A percentile compares a stretch with the other conserved stretches of the same genome.
Evolutionary conservation across 1,140 invertebrate genomes (phyloP).

Genomic region (Apolygus lucorum): DNA sequence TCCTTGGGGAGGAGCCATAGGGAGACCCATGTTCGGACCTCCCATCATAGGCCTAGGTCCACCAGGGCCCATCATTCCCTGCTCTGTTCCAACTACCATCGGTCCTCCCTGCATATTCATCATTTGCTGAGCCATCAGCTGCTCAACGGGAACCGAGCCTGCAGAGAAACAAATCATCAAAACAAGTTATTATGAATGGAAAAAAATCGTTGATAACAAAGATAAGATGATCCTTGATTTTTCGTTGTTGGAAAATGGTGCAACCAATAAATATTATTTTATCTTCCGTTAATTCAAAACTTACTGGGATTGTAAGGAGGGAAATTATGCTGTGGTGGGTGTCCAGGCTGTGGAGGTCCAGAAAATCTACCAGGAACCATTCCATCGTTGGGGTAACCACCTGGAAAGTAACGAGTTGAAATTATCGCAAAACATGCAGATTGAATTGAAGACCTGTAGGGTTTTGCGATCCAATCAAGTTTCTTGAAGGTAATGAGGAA

Average conservation of each 20-base stretch:
- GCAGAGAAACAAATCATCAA: neutral
- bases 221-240: too few species aligned
- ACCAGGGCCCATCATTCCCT: neutral
- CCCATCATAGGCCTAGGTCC: constrained; percentile 1
- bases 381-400: neutral
- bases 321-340: neutral
- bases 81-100: neutral
- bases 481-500: too few species aligned
- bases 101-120: neutral
- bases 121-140: neutral
- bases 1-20: neutral
- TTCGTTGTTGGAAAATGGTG: too few species aligned
- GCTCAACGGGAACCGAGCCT: neutral
- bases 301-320: constrained; percentile 6
- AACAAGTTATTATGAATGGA: too few species aligned
- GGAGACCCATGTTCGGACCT: neutral
- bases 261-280: neutral
- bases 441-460: too few species aligned
- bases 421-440: too few species aligned
- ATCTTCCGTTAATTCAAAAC: constrained; percentile 4
- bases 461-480: too few species aligned
- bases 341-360: neutral
- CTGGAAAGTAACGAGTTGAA: too few species aligned
- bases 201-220: too few species aligned
- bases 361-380: neutral